Percentiles rank a stretch among this genome's conserved stretches.
Evolutionary conservation across 1,140 invertebrate genomes (phyloP).

Genomic region (Meloidogyne floridensis): DNA sequence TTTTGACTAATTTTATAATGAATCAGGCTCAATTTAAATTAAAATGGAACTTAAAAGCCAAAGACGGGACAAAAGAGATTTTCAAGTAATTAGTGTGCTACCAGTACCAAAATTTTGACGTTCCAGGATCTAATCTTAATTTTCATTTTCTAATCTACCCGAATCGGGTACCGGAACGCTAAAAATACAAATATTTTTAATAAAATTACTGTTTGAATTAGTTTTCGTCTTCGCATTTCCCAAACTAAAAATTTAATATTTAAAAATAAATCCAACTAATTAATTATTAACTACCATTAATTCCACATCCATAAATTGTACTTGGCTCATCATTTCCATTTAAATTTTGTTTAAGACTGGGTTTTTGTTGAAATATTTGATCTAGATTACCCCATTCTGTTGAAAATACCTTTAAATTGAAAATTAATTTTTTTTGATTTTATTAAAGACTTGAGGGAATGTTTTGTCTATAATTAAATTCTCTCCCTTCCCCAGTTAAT

Average conservation of each 20-base stretch:
- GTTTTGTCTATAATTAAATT: no score
- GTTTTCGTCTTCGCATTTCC: constrained; percentile 37
- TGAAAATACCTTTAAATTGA: constrained; percentile 73
- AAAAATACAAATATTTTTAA: no score
- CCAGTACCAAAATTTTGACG: no score
- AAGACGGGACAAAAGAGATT: neutral
- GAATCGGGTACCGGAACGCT: no score
- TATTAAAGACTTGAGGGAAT: neutral
- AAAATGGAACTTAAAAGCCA: neutral
- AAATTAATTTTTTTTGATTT: neutral
- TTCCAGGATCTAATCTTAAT: no score
- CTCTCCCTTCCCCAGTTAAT: no score
- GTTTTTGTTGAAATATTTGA: constrained; percentile 20
- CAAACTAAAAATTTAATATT: constrained; percentile 31
- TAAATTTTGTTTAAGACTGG: constrained; percentile 14
- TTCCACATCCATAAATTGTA: constrained; percentile 9
- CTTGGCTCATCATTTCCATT: neutral
- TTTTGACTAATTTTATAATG: no score
- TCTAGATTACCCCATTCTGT: constrained; percentile 87
- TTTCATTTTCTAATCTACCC: no score
- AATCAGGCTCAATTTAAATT: no score
- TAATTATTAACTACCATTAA: neutral
- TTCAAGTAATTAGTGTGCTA: neutral
- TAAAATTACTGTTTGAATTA: constrained; percentile 38
- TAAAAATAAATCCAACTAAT: neutral